phyloP scores from a whole-genome alignment of 2,888 invertebrate genomes.

The Nesidiocoris tenuis region DNA sequence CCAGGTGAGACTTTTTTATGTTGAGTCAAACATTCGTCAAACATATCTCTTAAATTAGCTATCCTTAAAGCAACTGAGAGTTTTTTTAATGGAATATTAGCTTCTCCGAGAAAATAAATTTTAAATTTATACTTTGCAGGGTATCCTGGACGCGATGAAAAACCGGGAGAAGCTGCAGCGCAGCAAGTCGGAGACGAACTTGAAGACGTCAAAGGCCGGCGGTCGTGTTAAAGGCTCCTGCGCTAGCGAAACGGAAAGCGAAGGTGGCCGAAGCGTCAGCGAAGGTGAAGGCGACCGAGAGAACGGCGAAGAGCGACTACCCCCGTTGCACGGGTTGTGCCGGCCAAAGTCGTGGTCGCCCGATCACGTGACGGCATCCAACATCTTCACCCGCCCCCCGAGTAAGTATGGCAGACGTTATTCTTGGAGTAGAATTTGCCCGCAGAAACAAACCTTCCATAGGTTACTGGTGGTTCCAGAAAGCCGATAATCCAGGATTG shows the following conservation, averaged over 20 bases:
- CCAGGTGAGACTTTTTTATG: constrained; percentile 55
- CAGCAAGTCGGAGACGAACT: constrained; percentile 88
- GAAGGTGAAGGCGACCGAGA: constrained; percentile 54
- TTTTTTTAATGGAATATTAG: too few species aligned
- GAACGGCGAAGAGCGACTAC: constrained; percentile 62
- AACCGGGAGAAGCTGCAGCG: constrained; percentile 89
- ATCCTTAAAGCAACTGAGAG: too few species aligned
- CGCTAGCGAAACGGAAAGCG: constrained; percentile 46
- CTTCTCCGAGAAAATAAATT: too few species aligned
- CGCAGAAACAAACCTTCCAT: too few species aligned
- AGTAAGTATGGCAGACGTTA: too few species aligned
- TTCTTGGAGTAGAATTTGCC: too few species aligned
- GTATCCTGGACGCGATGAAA: constrained; percentile 93
- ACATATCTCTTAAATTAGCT: too few species aligned
- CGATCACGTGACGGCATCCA: constrained; percentile 64
- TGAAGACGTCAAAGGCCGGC: constrained; percentile 59
- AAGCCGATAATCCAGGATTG: too few species aligned
- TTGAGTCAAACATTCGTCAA: too few species aligned
- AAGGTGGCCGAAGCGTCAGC: constrained; percentile 52
- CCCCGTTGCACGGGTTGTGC: constrained; percentile 58
- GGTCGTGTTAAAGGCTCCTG: constrained; percentile 25
- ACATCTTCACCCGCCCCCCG: constrained; percentile 56
- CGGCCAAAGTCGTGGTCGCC: constrained; percentile 76
- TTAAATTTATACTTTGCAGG: constrained; percentile 62
- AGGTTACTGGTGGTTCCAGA: too few species aligned